These are phyloP conservation scores for Hemicordylus capensis DNA, from an alignment of 2,113 vertebrate genomes.

Conservation along the genomic window DNA sequence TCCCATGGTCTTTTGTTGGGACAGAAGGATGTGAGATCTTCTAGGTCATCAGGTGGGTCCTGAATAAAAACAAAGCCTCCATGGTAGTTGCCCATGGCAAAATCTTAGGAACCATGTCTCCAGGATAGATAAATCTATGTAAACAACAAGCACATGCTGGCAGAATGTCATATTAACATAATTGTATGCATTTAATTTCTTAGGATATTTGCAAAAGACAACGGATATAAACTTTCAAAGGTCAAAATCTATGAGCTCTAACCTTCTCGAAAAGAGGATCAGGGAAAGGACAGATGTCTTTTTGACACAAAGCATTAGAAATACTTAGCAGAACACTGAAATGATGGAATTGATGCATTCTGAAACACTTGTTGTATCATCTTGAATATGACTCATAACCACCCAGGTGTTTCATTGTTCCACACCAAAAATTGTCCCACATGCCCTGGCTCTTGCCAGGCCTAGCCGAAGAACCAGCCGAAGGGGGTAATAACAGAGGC, in stretches of 20 bases:
- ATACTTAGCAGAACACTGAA: neutral
- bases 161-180: constrained; percentile 39
- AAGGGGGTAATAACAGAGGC: no score
- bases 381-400: constrained; percentile 28
- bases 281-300: neutral
- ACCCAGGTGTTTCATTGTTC: rapidly evolving
- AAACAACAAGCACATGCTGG: neutral
- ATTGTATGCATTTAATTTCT: constrained; percentile 25
- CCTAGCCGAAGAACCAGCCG: no score
- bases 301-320: neutral
- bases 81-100: neutral
- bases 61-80: neutral
- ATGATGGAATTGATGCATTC: constrained; percentile 25
- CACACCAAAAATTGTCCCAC: neutral
- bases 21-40: neutral
- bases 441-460: no score
- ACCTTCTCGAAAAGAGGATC: constrained; percentile 9
- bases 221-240: constrained; percentile 24
- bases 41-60: neutral
- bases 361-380: neutral
- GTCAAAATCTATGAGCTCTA: constrained; percentile 25
- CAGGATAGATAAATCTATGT: neutral
- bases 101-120: neutral
- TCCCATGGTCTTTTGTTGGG: neutral
- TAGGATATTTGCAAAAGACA: constrained; percentile 20